These are phyloP conservation scores for Scolanthus callimorphus DNA, from an alignment of 92 coral and sea anemone species.

Conservation along the genomic window DNA sequence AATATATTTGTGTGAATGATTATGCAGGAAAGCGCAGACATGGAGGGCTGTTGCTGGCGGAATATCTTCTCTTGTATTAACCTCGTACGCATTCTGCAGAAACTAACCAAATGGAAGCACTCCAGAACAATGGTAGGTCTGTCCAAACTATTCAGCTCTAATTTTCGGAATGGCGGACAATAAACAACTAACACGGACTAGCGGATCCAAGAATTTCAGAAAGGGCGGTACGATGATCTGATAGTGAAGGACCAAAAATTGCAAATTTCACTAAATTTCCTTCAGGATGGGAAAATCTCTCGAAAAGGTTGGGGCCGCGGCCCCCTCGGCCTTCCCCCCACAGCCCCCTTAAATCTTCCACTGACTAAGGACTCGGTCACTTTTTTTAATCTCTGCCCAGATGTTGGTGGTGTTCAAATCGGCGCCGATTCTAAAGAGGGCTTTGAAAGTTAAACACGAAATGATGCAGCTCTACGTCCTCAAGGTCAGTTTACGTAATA, in stretches of 20 bases:
- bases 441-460: slow-evolving; percentile 92
- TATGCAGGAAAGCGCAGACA: slow-evolving; percentile 78
- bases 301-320: no score
- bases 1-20: neutral
- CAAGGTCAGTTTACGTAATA: slow-evolving; percentile 67
- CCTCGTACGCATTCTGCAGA: slow-evolving; percentile 89
- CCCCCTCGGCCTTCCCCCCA: no score
- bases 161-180: no score
- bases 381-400: no score
- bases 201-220: no score
- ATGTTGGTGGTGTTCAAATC: slow-evolving; percentile 98
- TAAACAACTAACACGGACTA: no score
- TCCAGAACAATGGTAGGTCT: slow-evolving; percentile 89
- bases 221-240: no score
- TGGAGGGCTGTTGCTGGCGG: slow-evolving; percentile 98
- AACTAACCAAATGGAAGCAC: slow-evolving; percentile 98
- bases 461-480: slow-evolving; percentile 90
- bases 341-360: no score
- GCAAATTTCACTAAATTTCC: no score
- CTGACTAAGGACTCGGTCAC: no score
- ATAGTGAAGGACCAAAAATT: no score
- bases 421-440: slow-evolving; percentile 95
- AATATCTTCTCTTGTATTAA: slow-evolving; percentile 94
- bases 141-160: neutral
- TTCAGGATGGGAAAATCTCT: no score